A percentile compares a stretch with the other conserved stretches of the same genome.
phyloP scores from a whole-genome alignment of 2,888 invertebrate genomes.

The Epinotia ramella region DNA sequence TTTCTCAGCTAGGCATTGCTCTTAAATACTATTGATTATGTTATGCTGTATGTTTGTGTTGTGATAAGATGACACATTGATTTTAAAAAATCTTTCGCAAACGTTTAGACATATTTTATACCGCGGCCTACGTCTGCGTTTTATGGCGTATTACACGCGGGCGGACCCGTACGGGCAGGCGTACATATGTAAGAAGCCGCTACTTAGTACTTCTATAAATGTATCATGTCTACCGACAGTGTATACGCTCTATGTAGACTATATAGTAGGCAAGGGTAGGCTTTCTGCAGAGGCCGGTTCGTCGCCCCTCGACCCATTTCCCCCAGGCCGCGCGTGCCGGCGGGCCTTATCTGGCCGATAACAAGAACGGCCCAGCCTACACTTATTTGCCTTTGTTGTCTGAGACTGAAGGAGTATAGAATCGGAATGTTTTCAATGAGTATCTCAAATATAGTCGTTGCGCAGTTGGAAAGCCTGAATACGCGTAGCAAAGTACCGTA shows the following conservation, averaged over 20 bases:
- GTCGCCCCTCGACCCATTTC: conserved; percentile 80
- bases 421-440: conserved; percentile 8
- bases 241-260: neutral
- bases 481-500: conserved; percentile 31
- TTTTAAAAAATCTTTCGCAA: no score
- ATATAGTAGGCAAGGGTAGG: conserved; percentile 57
- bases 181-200: no score
- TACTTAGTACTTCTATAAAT: no score
- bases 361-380: conserved; percentile 65
- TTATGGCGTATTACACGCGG: no score
- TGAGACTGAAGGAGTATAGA: conserved; percentile 26
- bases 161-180: no score
- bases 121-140: no score
- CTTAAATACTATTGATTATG: no score
- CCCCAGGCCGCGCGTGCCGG: conserved; percentile 72
- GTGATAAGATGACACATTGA: no score
- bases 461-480: conserved; percentile 14
- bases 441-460: neutral
- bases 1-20: no score
- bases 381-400: conserved; percentile 48
- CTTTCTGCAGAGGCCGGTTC: conserved; percentile 72
- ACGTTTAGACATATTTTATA: no score
- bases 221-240: neutral
- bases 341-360: conserved; percentile 79
- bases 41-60: no score